Evolutionary conservation across 2,113 vertebrate species (phyloP).

Genomic region (Pleuronectes platessa): DNA sequence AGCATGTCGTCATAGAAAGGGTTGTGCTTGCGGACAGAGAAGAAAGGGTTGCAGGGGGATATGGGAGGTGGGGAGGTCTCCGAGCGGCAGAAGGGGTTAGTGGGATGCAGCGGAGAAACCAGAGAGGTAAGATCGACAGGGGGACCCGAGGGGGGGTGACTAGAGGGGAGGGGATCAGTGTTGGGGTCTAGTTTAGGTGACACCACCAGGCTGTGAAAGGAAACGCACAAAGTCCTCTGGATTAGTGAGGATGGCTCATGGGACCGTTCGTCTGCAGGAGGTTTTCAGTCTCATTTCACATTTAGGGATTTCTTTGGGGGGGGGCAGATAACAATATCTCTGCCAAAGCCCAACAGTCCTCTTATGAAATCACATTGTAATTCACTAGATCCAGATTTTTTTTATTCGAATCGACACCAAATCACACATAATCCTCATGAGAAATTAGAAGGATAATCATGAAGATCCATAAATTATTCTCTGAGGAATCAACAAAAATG

Average conservation of each 20-base stretch:
- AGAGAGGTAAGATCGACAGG: slow-evolving; percentile 55
- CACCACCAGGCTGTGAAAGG: slow-evolving; percentile 95
- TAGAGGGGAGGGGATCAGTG: slow-evolving; percentile 81
- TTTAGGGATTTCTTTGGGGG: no score
- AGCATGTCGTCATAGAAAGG: slow-evolving; percentile 89
- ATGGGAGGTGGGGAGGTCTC: slow-evolving; percentile 71
- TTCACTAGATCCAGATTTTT: no score
- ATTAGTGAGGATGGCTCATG: slow-evolving; percentile 81
- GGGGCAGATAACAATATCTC: no score
- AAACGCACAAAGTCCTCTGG: slow-evolving; percentile 88
- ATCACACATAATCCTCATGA: no score
- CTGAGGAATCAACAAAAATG: no score
- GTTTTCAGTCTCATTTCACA: slow-evolving; percentile 16
- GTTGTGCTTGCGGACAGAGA: slow-evolving; percentile 87
- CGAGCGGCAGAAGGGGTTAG: slow-evolving; percentile 78
- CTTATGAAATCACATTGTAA: no score
- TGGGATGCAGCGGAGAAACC: slow-evolving; percentile 64
- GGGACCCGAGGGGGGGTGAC: slow-evolving; percentile 54
- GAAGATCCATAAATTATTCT: no score
- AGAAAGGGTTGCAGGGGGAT: slow-evolving; percentile 89
- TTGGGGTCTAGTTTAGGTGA: slow-evolving; percentile 90
- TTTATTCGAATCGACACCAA: no score
- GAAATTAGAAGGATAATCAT: no score
- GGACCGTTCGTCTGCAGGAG: slow-evolving; percentile 15
- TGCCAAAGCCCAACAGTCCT: no score